Conservation (phyloP, 1,140 invertebrate genomes). For the Ceratina calcarata region DNA sequence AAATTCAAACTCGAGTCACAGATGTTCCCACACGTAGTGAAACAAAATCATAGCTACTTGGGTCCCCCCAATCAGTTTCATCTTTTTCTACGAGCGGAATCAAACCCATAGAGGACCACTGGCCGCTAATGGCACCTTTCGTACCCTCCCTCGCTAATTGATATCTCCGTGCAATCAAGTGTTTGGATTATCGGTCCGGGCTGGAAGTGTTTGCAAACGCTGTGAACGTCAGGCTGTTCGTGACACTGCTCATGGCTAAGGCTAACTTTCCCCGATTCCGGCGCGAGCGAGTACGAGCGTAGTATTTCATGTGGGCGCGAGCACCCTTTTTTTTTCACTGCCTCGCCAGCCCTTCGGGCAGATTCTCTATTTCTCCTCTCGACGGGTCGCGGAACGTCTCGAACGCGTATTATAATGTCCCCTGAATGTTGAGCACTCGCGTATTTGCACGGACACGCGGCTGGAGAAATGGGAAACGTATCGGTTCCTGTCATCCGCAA, state of each 20-base stretch:
- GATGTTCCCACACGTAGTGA: not conserved
- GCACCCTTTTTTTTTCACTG: slow-evolving; percentile 13
- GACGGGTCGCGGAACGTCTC: not conserved
- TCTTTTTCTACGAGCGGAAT: slow-evolving; percentile 1
- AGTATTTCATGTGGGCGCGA: slow-evolving; percentile 67
- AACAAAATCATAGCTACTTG: slow-evolving; percentile 2
- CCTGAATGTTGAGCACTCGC: slow-evolving; percentile 30
- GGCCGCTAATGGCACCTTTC: slow-evolving; percentile 41
- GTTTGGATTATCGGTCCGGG: slow-evolving; percentile 74
- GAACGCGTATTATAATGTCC: slow-evolving; percentile 8
- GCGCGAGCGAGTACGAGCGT: slow-evolving; percentile 52
- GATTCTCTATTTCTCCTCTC: slow-evolving; percentile 8
- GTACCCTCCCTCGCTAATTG: slow-evolving; percentile 72
- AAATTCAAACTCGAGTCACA: not conserved
- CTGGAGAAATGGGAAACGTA: not conserved
- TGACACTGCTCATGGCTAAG: slow-evolving; percentile 51
- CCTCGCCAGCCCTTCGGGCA: not conserved
- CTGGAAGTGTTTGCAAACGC: slow-evolving; percentile 74
- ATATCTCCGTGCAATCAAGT: slow-evolving; percentile 78
- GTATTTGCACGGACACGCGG: not conserved
- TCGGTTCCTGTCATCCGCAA: slow-evolving; percentile 32
- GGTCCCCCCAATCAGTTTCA: not conserved
- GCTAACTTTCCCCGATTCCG: slow-evolving; percentile 48
- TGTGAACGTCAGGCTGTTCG: slow-evolving; percentile 74
- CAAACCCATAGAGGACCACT: not conserved